phyloP scores from a whole-genome alignment of 2,113 vertebrate species.

The Sturnira hondurensis region DNA sequence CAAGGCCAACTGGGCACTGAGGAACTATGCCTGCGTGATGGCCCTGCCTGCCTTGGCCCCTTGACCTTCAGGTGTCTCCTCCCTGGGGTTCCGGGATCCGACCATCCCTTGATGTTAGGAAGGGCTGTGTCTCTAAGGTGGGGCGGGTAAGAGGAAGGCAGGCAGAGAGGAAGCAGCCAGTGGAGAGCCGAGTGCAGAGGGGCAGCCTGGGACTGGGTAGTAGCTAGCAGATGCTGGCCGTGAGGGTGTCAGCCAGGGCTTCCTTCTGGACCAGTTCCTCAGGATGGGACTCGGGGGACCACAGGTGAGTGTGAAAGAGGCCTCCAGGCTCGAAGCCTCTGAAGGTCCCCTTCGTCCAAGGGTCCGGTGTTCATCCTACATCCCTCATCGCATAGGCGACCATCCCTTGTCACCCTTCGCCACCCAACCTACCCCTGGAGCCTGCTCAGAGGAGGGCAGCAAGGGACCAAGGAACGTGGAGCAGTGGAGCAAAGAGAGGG shows the following conservation, averaged over 20 bases:
- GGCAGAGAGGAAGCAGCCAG: not conserved
- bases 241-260: not conserved
- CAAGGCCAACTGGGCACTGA: not conserved
- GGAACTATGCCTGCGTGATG: not conserved
- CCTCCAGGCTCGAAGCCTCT: not conserved
- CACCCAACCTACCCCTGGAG: not conserved
- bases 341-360: not conserved
- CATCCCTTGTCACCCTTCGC: not conserved
- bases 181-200: not conserved
- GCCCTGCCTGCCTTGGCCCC: not conserved
- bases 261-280: not conserved
- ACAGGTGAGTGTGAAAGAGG: too few species aligned
- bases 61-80: not conserved
- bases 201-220: not conserved
- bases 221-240: not conserved
- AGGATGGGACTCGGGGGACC: not conserved
- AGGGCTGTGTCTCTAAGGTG: not conserved
- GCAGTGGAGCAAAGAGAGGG: not conserved
- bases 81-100: not conserved
- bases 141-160: not conserved
- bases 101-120: not conserved
- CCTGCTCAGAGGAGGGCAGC: not conserved
- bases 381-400: constrained; percentile 7
- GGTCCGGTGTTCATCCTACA: not conserved
- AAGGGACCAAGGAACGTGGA: not conserved